These are phyloP conservation scores for Pogonomyrmex californicus DNA, from an alignment of 1,140 invertebrate species.

Conservation along the genomic window DNA sequence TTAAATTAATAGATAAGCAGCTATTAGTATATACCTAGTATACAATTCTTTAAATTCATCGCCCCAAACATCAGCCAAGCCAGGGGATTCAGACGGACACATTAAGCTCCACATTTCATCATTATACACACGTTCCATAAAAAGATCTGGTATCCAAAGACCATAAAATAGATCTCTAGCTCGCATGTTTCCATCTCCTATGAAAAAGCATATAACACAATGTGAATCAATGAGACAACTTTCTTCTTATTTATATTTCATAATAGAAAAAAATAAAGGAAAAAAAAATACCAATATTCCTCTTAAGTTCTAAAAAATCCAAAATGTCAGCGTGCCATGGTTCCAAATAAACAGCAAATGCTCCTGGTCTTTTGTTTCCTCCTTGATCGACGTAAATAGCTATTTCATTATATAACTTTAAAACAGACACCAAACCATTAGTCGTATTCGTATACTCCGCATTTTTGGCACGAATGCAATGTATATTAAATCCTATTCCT, in stretches of 20 bases:
- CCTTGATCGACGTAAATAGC: slow-evolving; percentile 99
- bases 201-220: slow-evolving; percentile 2
- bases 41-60: slow-evolving; percentile 98
- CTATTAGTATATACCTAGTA: slow-evolving; percentile 87
- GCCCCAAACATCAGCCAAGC: slow-evolving; percentile 96
- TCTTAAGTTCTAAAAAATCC: slow-evolving; percentile 97
- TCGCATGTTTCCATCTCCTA: slow-evolving; percentile 92
- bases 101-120: slow-evolving; percentile 97
- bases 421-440: slow-evolving; percentile 99
- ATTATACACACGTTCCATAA: slow-evolving; percentile 98
- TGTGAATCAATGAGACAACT: neutral
- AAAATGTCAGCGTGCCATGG: slow-evolving; percentile 99
- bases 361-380: slow-evolving; percentile 99
- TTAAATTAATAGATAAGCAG: neutral
- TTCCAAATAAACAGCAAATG: slow-evolving; percentile 99
- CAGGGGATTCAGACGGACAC: slow-evolving; percentile 98
- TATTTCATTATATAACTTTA: slow-evolving; percentile 98
- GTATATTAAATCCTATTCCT: slow-evolving; percentile 98
- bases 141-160: slow-evolving; percentile 99
- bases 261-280: slow-evolving; percentile 80
- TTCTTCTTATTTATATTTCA: slow-evolving; percentile 90
- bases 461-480: slow-evolving; percentile 97
- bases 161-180: slow-evolving; percentile 99
- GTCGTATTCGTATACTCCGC: slow-evolving; percentile 97
- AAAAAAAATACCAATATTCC: slow-evolving; percentile 92